phyloP scores from a whole-genome alignment of 30 jellyfish, hydroid and myxozoan genomes.

The Aurelia aurita region DNA sequence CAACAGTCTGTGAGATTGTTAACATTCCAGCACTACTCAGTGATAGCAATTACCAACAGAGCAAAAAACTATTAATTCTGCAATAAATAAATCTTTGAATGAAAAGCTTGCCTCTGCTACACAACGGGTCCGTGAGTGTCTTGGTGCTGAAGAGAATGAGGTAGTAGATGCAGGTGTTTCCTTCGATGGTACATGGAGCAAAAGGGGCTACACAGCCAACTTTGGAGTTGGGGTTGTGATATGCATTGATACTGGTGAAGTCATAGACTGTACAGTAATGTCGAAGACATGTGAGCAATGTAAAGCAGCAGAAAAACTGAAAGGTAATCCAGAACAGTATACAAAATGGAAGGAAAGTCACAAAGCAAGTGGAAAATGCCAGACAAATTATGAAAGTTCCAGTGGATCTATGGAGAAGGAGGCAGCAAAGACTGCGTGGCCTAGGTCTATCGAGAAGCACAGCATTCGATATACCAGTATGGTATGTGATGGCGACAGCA shows the following conservation, averaged over 20 bases:
- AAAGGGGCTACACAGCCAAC: conserved; percentile 9
- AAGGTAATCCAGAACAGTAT: background rate
- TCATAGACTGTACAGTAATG: conserved; percentile 4
- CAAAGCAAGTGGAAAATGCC: background rate
- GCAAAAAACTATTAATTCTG: background rate
- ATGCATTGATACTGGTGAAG: conserved; percentile 9
- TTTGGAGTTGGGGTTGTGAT: conserved; percentile 2
- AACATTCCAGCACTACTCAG: conserved; percentile 5
- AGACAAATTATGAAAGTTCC: conserved; percentile 11
- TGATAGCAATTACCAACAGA: background rate
- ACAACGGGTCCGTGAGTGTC: background rate
- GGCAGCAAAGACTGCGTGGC: conserved; percentile 2
- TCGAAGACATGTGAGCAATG: conserved; percentile 12
- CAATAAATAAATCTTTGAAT: background rate
- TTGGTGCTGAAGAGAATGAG: background rate
- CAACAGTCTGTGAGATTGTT: conserved; percentile 1
- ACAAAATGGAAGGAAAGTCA: background rate
- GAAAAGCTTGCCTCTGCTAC: background rate
- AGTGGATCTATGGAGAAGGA: conserved; percentile 14
- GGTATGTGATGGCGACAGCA: conserved; percentile 23
- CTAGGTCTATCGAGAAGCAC: background rate
- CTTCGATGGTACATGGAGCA: conserved; percentile 22
- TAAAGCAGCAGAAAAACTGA: background rate
- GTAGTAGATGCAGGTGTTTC: background rate
- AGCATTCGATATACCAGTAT: background rate